Base-by-base conservation (phyloP, 2,113 vertebrate genomes). In the Lepus timidus region DNA sequence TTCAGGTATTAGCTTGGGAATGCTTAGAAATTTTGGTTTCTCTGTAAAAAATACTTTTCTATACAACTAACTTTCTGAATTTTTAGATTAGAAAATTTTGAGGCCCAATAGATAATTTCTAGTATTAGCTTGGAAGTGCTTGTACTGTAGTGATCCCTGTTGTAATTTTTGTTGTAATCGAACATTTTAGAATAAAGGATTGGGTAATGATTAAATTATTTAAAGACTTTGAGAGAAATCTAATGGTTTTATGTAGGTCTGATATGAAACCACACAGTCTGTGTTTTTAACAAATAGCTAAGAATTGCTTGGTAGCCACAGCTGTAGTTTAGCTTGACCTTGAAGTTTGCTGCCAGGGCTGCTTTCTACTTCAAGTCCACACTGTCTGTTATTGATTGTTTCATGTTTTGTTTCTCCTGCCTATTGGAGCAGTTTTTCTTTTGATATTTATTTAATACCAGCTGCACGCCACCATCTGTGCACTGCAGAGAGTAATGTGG, bases 361-460 rank as follows among this genome's bases (percentile, higher is more conserved):
- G 9, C 31, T 52, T 82, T 91, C 29, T 71, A 33, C 22, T 85
- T 89, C 4, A 49, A 22, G 52, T 55, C 23, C n/a, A 12, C n/a
- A 12, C 49, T 80, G n/a, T 12, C 82, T 44, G n/a, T 4, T 74
- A 5, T 64, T 82, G 75, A 27, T 7, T 88, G 10, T 78, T 85
- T 88, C 27, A 58, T 19, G 55, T 94, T 92, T 73, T 65, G 20
- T 93, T 91, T 90, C 9, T 79, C 61, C 12, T 52, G 61, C 31
- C 20, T 95, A 16, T 74, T 93, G 49, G 25, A 88, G 4, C 25
- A 88, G 3, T 68, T 82, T 75, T 96, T 95, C 79, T 92, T 73
- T 91, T 92, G 9, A 22, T 82, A 70, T 95, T 94, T 94, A 75
- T 74, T 93, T 89, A 89, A 79, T 44, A 71, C 39, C 61, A 70